Percentiles rank a stretch among this genome's conserved stretches.
These are phyloP conservation scores for Drosophila neutralis DNA, from an alignment of 2,888 invertebrate species.

Conservation along the genomic window DNA sequence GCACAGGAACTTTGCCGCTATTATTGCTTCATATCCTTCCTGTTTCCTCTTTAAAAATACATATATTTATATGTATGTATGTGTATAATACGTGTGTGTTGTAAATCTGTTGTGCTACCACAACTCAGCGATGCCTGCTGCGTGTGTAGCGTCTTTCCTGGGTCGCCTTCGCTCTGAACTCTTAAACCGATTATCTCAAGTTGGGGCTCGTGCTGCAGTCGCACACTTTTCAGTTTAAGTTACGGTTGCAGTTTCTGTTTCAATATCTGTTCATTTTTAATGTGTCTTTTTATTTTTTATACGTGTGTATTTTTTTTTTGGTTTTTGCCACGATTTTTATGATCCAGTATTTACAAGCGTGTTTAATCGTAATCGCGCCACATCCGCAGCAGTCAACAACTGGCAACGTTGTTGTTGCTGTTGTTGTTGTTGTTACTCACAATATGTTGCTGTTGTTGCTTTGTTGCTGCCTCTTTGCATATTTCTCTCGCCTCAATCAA, in stretches of 20 bases:
- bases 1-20: constrained; percentile 3
- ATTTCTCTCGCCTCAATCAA: constrained; percentile 63
- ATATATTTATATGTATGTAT: background rate
- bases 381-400: constrained; percentile 33
- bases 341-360: constrained; percentile 78
- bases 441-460: constrained; percentile 30
- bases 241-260: constrained; percentile 36
- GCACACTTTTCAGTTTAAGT: constrained; percentile 27
- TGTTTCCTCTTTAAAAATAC: constrained; percentile 4
- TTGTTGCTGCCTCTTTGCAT: constrained; percentile 55
- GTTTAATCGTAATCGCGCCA: constrained; percentile 74
- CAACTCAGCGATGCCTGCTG: constrained; percentile 18
- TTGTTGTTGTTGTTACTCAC: background rate
- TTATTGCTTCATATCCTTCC: constrained; percentile 24
- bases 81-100: background rate
- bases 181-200: constrained; percentile 23
- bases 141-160: constrained; percentile 60
- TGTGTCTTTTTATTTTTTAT: constrained; percentile 9
- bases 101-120: constrained; percentile 4
- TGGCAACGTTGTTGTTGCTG: constrained; percentile 30
- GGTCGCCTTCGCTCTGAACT: constrained; percentile 62
- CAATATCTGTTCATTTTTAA: constrained; percentile 36
- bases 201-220: constrained; percentile 41
- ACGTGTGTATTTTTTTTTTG: background rate
- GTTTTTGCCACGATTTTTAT: constrained; percentile 36